A percentile compares a stretch with the other conserved stretches of the same genome.
These are phyloP conservation scores for human (Homo sapiens) DNA, from an alignment of 2,113 vertebrate species.

Conservation along the genomic window GRCh38 chr4:104901001-104901500, in stretches of 20 bases:
- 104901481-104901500: neutral
- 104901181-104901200: neutral
- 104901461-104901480: neutral
- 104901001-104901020: neutral
- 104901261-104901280: neutral
- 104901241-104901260: neutral
- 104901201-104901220: neutral
- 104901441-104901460: neutral
- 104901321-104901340: neutral
- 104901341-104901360: neutral
- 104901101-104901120: neutral
- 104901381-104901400: rapidly evolving
- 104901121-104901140: neutral
- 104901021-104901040: neutral
- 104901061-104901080: no score
- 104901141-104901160: neutral
- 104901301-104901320: neutral
- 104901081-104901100: neutral
- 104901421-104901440: neutral
- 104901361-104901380: slow-evolving; percentile 1
- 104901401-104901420: neutral
- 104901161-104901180: neutral
- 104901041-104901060: neutral
- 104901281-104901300: neutral
- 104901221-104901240: neutral